Evolutionary conservation across 2,888 invertebrate species (phyloP).

Genomic region (Cryptus viduatorius): DNA sequence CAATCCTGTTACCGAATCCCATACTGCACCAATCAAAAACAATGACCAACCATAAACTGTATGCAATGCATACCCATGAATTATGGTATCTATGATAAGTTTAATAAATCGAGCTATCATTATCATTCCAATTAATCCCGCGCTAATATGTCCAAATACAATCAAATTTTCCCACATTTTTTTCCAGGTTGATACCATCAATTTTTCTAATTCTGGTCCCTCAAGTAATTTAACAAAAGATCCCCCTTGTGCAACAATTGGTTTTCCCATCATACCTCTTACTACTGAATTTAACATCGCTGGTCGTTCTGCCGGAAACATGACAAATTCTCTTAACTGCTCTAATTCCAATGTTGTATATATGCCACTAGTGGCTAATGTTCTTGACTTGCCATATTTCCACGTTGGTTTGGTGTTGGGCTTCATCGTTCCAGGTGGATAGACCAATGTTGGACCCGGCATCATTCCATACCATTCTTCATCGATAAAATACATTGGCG

Average conservation of each 20-base stretch:
- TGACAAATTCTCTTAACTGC: conserved; percentile 20
- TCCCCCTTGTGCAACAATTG: not conserved
- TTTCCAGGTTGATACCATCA: conserved; percentile 31
- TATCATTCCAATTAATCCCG: conserved; percentile 40
- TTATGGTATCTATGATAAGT: conserved; percentile 18
- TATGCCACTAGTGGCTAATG: too few species aligned
- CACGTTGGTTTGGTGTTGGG: too few species aligned
- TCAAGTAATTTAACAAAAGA: conserved; percentile 29
- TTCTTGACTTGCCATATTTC: too few species aligned
- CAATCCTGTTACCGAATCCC: not conserved
- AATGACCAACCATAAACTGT: conserved; percentile 46
- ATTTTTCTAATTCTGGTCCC: conserved; percentile 27
- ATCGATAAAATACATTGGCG: conserved; percentile 67
- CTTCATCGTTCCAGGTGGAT: too few species aligned
- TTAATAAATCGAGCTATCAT: conserved; percentile 39
- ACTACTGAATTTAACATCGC: conserved; percentile 54
- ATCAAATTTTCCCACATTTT: conserved; percentile 43
- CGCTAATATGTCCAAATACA: conserved; percentile 40
- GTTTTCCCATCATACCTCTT: conserved; percentile 47
- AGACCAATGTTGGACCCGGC: too few species aligned
- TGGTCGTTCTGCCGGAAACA: conserved; percentile 57
- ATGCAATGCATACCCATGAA: conserved; percentile 43
- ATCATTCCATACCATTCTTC: conserved; percentile 61
- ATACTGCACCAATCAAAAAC: conserved; percentile 24
- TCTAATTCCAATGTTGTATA: too few species aligned